Base-by-base conservation (phyloP, 2,797 vertebrate species). In the Paedocypris micromegethes region DNA sequence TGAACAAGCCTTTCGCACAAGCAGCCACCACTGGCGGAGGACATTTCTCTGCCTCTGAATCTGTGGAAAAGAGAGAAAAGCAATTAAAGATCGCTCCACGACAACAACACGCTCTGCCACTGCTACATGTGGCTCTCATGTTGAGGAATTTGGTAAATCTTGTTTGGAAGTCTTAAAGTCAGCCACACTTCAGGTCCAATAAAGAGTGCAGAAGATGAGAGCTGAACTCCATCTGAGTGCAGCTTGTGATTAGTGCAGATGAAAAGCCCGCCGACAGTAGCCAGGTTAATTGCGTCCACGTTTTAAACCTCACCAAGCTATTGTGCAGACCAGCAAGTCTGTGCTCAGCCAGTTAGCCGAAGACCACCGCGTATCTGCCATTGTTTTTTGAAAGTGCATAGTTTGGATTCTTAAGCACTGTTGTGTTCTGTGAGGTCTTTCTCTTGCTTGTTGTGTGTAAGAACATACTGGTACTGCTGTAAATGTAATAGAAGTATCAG, bases 271-370 rank as follows among this genome's bases (percentile, higher is more conserved):
- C 50, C 55, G 53, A 47, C 72, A 39, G 74, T 75, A 71, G 75
- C 52, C 62, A 80, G 70, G 52, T 70, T 75, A 79, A 75, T 69
- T 54, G 74, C 68, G 63, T 67, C 73, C 75, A 80, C 57, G 58
- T 72, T 78, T 61, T 57, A 64, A 66, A 58, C 48, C 60, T 64
- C 9, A 62, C 44, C 23, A 57, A 56, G 61, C 48, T 9, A 61
- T 50, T 61, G 50, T 61, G 38, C 58, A 62, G 66, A 41, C 6
- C 44, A 69, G 67, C 58, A 49, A 61, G 67, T 52, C 68, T 64
- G 47, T 70, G 60, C 68, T 64, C 46, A 70, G 9, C 68, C 47
- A 8, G 8, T 48, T 46, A 52, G 49, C 47, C 9, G 3, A 48
- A 70, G 47, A 6, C 6, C 61, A 41, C 37, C 60, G 47, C 68